These are phyloP conservation scores for Phataginus tricuspis DNA, from an alignment of 2,797 vertebrate species.

Conservation along the genomic window DNA sequence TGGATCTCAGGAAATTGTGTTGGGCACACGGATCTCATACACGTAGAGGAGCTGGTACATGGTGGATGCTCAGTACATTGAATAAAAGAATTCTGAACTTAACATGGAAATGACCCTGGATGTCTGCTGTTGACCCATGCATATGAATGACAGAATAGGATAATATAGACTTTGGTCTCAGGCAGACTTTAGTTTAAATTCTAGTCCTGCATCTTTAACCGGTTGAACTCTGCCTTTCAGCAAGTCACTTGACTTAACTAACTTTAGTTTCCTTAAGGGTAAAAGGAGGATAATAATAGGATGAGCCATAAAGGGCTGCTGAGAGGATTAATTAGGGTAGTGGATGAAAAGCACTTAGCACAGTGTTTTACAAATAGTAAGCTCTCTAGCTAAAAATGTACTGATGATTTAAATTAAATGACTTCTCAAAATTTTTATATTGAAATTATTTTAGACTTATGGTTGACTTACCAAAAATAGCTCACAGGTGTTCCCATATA, in stretches of 20 bases:
- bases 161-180: neutral
- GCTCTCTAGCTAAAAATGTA: neutral
- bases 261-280: neutral
- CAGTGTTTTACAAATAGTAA: neutral
- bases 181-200: neutral
- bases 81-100: neutral
- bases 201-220: neutral
- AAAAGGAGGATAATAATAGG: neutral
- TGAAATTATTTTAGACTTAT: constrained; percentile 4
- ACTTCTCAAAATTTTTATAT: neutral
- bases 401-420: neutral
- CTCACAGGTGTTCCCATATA: neutral
- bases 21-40: neutral
- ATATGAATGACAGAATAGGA: neutral
- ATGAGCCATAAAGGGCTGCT: neutral
- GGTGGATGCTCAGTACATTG: neutral
- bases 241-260: neutral
- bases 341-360: neutral
- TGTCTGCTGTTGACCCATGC: neutral
- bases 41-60: neutral
- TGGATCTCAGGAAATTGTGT: neutral
- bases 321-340: neutral
- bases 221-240: neutral
- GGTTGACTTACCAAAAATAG: neutral
- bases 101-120: neutral